Evolutionary conservation across 2,113 vertebrate genomes (phyloP).

Genomic region (Tyto alba): DNA sequence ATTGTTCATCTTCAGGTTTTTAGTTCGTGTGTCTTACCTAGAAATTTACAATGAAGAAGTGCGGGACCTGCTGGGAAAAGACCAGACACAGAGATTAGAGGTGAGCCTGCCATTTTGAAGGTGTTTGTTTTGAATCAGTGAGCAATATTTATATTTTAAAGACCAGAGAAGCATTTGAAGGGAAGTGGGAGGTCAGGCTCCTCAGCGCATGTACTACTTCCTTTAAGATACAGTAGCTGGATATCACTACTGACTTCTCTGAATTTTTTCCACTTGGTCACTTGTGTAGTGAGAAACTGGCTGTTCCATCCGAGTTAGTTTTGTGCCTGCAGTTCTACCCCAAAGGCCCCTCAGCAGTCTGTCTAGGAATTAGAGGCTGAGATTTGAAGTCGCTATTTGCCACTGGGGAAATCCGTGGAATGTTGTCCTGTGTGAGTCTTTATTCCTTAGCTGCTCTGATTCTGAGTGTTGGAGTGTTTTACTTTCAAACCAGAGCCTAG

Average conservation of each 20-base stretch:
- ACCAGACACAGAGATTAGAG: slow-evolving; percentile 94
- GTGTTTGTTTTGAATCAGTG: not conserved
- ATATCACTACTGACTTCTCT: not conserved
- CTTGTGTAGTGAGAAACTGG: not conserved
- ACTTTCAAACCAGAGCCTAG: not conserved
- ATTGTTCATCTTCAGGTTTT: slow-evolving; percentile 78
- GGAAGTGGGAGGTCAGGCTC: not conserved
- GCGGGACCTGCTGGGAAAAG: slow-evolving; percentile 92
- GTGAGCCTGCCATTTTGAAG: slow-evolving; percentile 66
- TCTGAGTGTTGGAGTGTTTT: not conserved
- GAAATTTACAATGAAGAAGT: slow-evolving; percentile 99
- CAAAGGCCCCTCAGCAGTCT: not conserved
- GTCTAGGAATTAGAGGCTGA: not conserved
- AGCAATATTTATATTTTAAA: not conserved
- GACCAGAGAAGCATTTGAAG: not conserved
- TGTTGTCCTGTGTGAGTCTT: not conserved
- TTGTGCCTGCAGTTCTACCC: not conserved
- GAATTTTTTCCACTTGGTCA: not conserved
- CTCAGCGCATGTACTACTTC: not conserved
- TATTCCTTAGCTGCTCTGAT: not conserved
- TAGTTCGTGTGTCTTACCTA: slow-evolving; percentile 96
- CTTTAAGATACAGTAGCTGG: not conserved
- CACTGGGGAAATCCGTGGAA: not conserved
- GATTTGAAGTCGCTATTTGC: not conserved
- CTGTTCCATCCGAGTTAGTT: not conserved